Base-by-base conservation (phyloP, 2,888 invertebrate species). In the Druceiella hillmani region DNA sequence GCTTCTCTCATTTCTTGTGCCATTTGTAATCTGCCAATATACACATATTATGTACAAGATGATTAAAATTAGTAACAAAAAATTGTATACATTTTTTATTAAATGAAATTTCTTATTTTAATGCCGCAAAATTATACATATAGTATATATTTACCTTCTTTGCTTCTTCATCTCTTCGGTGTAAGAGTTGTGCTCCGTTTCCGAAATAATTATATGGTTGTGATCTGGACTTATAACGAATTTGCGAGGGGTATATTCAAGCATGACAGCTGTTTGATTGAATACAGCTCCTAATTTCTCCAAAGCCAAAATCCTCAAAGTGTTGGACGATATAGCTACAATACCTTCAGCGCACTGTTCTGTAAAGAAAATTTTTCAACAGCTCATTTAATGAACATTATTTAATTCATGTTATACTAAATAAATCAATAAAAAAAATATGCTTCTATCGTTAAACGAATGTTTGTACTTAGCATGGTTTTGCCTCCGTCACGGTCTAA, bases 301-400 rank as follows among this genome's bases (percentile, higher is more conserved):
- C 36, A 99, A 69, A 0, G 98, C 97, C 61, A 99, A 78, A 76
- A 99, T 99, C 56, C 97, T 76, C 34, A 99, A 70, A 0, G 98
- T 98, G 57, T 99, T 99, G 2, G 94, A 91, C 0, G 97, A 94
- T 59, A 99, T 99, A 0, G 99, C 99, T 1, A 99, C 99, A 50
- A 99, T 94, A 49, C 99, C 99, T 64, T 99, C 99, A 1, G 95
- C 93, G 72, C 99, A 99, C 64, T 99, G 99, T 64, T 99, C 98
- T 49, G 61, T 42, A 55, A 61, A 48, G 7, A 43, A 44, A 46
- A 40, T 24, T 6, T 16, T 14, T 10, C n/a, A n/a, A n/a, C n/a
- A n/a, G n/a, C n/a, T n/a, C n/a, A n/a, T n/a, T n/a, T n/a, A n/a
- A n/a, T n/a, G n/a, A n/a, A n/a, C n/a, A n/a, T n/a, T n/a, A n/a